Percentiles rank a stretch among this genome's conserved stretches.
Conservation (phyloP, 2,113 vertebrate genomes). For the Colinus virginianus region DNA sequence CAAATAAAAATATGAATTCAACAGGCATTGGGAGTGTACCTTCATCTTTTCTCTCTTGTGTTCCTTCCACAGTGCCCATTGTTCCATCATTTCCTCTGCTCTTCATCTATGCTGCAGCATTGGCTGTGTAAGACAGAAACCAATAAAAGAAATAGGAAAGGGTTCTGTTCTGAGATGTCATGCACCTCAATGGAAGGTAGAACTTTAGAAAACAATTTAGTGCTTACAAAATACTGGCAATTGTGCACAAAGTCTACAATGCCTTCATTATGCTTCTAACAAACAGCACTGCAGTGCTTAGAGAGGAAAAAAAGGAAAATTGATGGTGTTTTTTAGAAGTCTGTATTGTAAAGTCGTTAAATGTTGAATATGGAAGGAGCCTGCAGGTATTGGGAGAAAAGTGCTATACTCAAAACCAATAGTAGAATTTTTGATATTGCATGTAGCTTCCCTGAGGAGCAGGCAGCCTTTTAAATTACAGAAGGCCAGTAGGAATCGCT, state of each 20-base stretch:
- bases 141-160: background rate
- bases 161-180: background rate
- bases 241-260: background rate
- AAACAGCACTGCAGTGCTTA: background rate
- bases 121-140: background rate
- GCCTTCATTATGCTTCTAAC: background rate
- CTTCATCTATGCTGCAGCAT: background rate
- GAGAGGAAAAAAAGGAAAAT: background rate
- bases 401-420: background rate
- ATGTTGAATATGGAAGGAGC: background rate
- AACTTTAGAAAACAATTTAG: background rate
- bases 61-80: background rate
- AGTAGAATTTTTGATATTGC: background rate
- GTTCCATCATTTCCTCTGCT: background rate
- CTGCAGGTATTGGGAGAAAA: background rate
- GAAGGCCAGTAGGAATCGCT: background rate
- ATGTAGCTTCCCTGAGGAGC: background rate
- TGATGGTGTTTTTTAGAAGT: background rate
- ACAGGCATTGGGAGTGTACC: background rate
- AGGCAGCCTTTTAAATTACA: constrained; percentile 15
- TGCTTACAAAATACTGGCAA: background rate
- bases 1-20: background rate
- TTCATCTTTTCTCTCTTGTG: background rate
- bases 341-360: background rate
- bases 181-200: background rate